Base-by-base conservation (phyloP, 2,113 vertebrate genomes). In the Dipodomys merriami region DNA sequence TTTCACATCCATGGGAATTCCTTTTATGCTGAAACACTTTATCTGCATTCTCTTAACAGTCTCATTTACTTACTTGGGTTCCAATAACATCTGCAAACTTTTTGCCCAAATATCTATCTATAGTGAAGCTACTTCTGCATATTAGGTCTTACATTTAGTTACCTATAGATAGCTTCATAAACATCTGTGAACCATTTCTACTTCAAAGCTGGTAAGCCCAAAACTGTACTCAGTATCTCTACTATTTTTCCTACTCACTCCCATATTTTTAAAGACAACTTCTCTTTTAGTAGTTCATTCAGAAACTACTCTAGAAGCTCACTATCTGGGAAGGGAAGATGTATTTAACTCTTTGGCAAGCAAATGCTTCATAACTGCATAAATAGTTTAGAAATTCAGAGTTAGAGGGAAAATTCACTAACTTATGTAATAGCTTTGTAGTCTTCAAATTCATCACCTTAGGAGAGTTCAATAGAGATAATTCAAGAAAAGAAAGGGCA, bases 371-470 rank as follows among this genome's bases (percentile, higher is more conserved):
- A 5, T 79, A 84, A 91, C 35, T 91, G n/a, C 30, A 7, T 72
- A 84, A 83, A 84, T 46, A 79, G 4, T 57, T 49, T 23, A 79
- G n/a, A 88, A 78, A 88, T 78, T 83, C 27, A 83, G 39, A 83
- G 16, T 8, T 91, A 9, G 27, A 83, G 35, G 25, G 49, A 86
- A 60, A 91, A 30, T 27, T 64, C 64, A 91, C 49, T 57, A 20
- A 83, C 18, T 94, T 91, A 49, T 78, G 39, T 10, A 4, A 29
- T 83, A 20, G 15, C 5, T 78, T 76, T 83, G 72, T 77, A 72
- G 53, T 71, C 72, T 79, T 27, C 62, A 82, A 81, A 27, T 86
- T 86, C 23, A 39, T 49, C 68, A 35, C 62, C 65, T 76, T 71
- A 83, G n/a, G 18, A 64, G 77, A 83, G 19, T 18, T 82, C 49